These are phyloP conservation scores for Rhynchotus rufescens DNA, from an alignment of 2,797 vertebrate genomes.

Conservation along the genomic window DNA sequence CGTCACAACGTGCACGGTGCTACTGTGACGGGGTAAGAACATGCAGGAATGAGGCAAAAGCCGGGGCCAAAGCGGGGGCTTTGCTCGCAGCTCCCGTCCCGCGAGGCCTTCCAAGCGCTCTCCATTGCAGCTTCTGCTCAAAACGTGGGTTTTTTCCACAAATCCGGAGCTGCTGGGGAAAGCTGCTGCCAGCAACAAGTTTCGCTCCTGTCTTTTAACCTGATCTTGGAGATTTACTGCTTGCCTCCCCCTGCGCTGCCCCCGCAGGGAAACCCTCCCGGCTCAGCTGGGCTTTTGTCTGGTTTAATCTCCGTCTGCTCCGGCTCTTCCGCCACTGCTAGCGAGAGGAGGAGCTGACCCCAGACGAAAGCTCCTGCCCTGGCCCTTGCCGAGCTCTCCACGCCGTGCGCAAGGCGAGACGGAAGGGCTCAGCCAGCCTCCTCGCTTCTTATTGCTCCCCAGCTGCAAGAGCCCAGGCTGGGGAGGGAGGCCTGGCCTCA, in stretches of 20 bases:
- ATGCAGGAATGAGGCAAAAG: no score
- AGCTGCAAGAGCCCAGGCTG: fast-evolving
- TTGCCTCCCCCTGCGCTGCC: no score
- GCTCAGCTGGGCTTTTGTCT: neutral
- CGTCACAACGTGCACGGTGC: fast-evolving
- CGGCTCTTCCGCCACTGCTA: neutral
- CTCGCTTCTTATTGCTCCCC: neutral
- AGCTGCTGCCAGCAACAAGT: neutral
- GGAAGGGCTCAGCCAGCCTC: neutral
- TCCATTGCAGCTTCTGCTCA: neutral
- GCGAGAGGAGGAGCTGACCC: neutral
- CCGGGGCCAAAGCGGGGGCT: neutral
- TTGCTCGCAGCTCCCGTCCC: neutral
- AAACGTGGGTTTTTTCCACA: neutral
- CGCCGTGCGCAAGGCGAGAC: fast-evolving
- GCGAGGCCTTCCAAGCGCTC: neutral
- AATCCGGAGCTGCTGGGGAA: neutral
- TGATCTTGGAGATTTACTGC: neutral
- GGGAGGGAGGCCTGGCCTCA: neutral
- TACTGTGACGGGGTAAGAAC: fast-evolving
- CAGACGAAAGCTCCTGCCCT: neutral
- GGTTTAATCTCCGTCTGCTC: neutral
- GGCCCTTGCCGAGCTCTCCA: no score
- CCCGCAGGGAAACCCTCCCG: neutral
- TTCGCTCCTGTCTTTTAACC: neutral